Percentiles rank a stretch among this genome's conserved stretches.
These are phyloP conservation scores for Sesia apiformis DNA, from an alignment of 2,888 invertebrate genomes.

Conservation along the genomic window DNA sequence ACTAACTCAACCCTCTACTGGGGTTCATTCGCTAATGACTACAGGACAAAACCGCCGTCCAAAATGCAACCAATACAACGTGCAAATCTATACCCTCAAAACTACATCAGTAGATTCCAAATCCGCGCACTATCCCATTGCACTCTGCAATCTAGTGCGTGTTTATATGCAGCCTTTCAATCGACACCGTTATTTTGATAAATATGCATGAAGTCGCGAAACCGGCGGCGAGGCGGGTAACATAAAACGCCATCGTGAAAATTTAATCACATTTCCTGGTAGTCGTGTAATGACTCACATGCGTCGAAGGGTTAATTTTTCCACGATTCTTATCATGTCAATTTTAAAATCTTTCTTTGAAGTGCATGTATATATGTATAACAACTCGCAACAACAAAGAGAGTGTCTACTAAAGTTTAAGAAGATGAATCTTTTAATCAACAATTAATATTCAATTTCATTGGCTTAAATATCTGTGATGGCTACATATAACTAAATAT, in stretches of 20 bases:
- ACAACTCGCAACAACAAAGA: no score
- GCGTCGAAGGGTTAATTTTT: conserved; percentile 69
- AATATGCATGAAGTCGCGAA: conserved; percentile 71
- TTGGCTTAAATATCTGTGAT: no score
- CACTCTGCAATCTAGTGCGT: conserved; percentile 60
- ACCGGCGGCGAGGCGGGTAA: conserved; percentile 52
- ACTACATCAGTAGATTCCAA: conserved; percentile 56
- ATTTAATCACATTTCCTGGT: conserved; percentile 72
- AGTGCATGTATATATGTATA: not conserved
- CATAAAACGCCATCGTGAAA: conserved; percentile 71
- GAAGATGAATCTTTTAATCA: no score
- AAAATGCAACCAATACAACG: conserved; percentile 39
- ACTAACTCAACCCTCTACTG: conserved; percentile 50
- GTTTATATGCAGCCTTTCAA: conserved; percentile 73
- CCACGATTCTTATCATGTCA: conserved; percentile 36
- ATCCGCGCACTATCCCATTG: conserved; percentile 31
- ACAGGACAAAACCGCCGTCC: conserved; percentile 46
- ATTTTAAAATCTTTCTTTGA: not conserved
- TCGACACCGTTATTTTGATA: conserved; percentile 72
- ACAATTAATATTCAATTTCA: no score
- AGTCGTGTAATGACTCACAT: conserved; percentile 68
- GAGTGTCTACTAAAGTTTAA: no score
- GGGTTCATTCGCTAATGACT: conserved; percentile 65
- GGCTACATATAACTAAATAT: no score
- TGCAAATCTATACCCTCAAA: conserved; percentile 58